Evolutionary conservation across 2,797 vertebrate genomes (phyloP).

Genomic region (Florisuga fusca): DNA sequence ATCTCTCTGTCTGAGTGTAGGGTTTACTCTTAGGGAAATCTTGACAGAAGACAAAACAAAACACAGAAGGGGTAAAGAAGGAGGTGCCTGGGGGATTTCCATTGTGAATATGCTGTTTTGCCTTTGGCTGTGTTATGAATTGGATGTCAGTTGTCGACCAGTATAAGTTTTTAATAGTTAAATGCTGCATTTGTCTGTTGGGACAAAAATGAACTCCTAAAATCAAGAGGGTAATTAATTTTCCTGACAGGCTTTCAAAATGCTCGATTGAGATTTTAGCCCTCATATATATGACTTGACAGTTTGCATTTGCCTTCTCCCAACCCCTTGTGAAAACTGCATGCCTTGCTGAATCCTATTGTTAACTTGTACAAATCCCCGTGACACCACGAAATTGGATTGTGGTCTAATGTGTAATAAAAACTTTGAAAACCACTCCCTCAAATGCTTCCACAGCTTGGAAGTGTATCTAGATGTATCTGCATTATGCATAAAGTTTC

Average conservation of each 20-base stretch:
- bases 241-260: conserved; percentile 75
- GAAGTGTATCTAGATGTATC: neutral
- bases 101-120: neutral
- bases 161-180: conserved; percentile 66
- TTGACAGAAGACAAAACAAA: neutral
- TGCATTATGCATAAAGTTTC: neutral
- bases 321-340: conserved; percentile 7
- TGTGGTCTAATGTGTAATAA: neutral
- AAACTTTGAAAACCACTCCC: neutral
- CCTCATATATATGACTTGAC: conserved; percentile 64
- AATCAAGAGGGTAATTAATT: conserved; percentile 79
- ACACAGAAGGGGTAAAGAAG: neutral
- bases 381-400: neutral
- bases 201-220: conserved; percentile 67
- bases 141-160: conserved; percentile 24
- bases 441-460: neutral
- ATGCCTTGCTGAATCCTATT: neutral
- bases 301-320: conserved; percentile 55
- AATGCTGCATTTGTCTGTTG: conserved; percentile 70
- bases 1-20: neutral
- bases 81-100: neutral
- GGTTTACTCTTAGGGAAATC: neutral
- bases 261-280: conserved; percentile 74
- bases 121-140: conserved; percentile 18
- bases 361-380: conserved; percentile 1